These are phyloP conservation scores for Drosophila orosa DNA, from an alignment of 1,140 invertebrate genomes.

Conservation along the genomic window DNA sequence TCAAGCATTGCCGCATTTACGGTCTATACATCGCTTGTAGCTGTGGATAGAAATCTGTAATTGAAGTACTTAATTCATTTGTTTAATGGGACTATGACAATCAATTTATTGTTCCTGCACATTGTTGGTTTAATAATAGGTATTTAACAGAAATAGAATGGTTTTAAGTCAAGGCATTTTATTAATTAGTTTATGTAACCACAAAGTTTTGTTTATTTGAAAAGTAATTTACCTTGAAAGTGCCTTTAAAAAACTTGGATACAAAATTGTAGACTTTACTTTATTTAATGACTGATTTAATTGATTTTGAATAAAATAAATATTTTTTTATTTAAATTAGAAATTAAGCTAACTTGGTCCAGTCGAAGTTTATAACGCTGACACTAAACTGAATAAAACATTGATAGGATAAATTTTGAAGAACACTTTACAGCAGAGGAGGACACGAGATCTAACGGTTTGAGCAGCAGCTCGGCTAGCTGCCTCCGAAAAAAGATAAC, in stretches of 20 bases:
- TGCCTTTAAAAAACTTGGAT: too few species aligned
- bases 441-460: too few species aligned
- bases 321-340: neutral
- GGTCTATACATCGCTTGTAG: conserved; percentile 27
- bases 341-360: too few species aligned
- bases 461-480: too few species aligned
- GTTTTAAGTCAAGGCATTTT: too few species aligned
- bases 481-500: too few species aligned
- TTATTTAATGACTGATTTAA: neutral
- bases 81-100: neutral
- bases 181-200: neutral
- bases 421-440: too few species aligned
- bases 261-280: too few species aligned
- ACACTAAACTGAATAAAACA: too few species aligned
- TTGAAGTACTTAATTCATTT: neutral
- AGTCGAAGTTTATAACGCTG: too few species aligned
- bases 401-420: too few species aligned
- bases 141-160: neutral
- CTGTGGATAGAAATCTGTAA: neutral
- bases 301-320: neutral
- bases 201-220: neutral
- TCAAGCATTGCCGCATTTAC: conserved; percentile 29
- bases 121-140: neutral
- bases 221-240: neutral
- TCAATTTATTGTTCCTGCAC: neutral